Evolutionary conservation across 2,797 vertebrate species (phyloP), one percentile per base, ranked within the genome.

Genomic region (Nothura maculosa): DNA sequence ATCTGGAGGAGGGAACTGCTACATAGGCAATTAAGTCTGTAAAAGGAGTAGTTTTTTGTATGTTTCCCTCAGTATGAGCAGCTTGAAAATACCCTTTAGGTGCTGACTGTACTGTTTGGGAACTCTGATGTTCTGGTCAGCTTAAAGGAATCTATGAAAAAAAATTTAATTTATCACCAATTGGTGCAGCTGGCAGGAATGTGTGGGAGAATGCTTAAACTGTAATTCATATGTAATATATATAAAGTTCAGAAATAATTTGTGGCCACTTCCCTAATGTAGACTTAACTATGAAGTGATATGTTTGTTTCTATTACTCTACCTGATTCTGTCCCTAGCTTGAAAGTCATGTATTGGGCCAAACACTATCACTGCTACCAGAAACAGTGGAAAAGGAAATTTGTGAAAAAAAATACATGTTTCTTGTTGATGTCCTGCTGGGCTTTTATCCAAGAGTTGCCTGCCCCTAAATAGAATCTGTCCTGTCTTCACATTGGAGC

Each of bases 201-300:
- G 0, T 0, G 34, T 30, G 7, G 78, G 50, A 3, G 48, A 20
- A 4, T n/a, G 12, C 12, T 75, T 58, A 60, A 70, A 63, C 22
- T 34, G 7, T 24, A 52, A 30, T 6, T 42, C 25, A 28, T 50
- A 14, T 27, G 48, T 4, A 5, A 5, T 25, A 24, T 36, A 16
- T 45, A 10, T 5, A 2, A 38, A 24, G 18, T 2, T 79, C 12
- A 34, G 34, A 60, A 43, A 42, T 42, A 14, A 15, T 17, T 4
- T 28, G 27, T 2, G 2, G 20, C 47, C 8, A 36, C 21, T 5
- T 67, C 21, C 12, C 24, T 22, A 40, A 30, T 3, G 1, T 12
- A 67, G 5, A 3, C 72, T 25, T 48, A 58, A 12, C 8, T 60
- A 27, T 24, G 10, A 82, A 32, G 7, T 16, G 5, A 8, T 34